These are phyloP conservation scores for Uromys caudimaculatus DNA, from an alignment of 2,797 vertebrate genomes.

Conservation along the genomic window DNA sequence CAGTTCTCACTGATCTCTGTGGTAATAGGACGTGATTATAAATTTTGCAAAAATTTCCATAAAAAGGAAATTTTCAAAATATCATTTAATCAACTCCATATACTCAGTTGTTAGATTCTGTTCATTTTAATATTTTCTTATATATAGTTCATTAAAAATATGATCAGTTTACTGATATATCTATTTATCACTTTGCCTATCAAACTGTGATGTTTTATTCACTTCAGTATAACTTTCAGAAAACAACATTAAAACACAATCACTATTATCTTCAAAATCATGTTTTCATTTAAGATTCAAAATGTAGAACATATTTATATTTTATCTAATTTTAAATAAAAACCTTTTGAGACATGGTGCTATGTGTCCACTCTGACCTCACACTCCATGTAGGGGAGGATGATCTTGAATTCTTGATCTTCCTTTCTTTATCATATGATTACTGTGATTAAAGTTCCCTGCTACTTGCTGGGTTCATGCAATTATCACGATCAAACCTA, in stretches of 20 bases:
- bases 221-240: not conserved
- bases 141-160: not conserved
- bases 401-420: not conserved
- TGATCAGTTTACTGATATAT: not conserved
- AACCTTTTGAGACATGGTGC: not conserved
- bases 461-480: not conserved
- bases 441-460: not conserved
- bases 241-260: not conserved
- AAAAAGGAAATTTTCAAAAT: not conserved
- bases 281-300: not conserved
- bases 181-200: not conserved
- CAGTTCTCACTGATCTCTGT: not conserved
- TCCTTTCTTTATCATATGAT: not conserved
- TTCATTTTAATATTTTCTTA: not conserved
- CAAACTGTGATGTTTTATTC: not conserved
- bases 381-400: not conserved
- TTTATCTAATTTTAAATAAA: not conserved
- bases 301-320: constrained; percentile 20
- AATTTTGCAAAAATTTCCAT: not conserved
- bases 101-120: not conserved
- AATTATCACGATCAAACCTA: not conserved
- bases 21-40: not conserved
- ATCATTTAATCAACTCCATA: not conserved
- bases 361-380: not conserved
- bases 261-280: not conserved